Evolutionary conservation across 2,888 invertebrate genomes (phyloP), one percentile per base, ranked within the genome.

Genomic region (Junonia oenone): DNA sequence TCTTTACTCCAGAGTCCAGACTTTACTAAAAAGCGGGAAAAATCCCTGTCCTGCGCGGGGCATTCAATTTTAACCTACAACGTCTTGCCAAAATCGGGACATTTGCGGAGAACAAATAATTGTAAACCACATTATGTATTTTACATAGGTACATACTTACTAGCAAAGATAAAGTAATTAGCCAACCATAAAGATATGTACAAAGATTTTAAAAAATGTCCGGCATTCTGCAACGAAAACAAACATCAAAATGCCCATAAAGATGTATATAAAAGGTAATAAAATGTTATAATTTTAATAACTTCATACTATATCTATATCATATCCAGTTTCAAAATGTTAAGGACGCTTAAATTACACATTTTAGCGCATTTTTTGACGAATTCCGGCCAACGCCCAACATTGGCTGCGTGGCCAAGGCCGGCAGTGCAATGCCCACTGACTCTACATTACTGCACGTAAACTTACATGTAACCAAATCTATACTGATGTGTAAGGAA

Each of bases 351-450:
- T 43, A 43, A 43, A 43, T 43, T 43, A 40, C 26, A 26, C 26
- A 26, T 26, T 43, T 43, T 26, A 22, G 43, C n/a, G 43, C 26
- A 43, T 43, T 43, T 43, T 43, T 43, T 22, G 43, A 43, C 55
- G 49, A 54, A 70, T 73, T 73, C 74, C 72, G 49, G 43, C 43
- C 43, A 38, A 38, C 49, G 27, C 50, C 33, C 48, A 40, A 51
- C 47, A 47, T 68, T 66, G 60, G 70, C 89, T 89, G 87, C 85
- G 72, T 58, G 75, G 73, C 86, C 86, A 88, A 88, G 89, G 88
- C 86, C 83, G 86, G 84, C 76, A 82, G 88, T 87, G 87, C 88
- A 87, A 83, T 83, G 88, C 83, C 88, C 87, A 89, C 67, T 69
- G 73, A 68, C 78, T 74, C 76, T n/a, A 64, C 67, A 45, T 45